These are phyloP conservation scores for Protonemura montana DNA, from an alignment of 2,888 invertebrate species.

Conservation along the genomic window DNA sequence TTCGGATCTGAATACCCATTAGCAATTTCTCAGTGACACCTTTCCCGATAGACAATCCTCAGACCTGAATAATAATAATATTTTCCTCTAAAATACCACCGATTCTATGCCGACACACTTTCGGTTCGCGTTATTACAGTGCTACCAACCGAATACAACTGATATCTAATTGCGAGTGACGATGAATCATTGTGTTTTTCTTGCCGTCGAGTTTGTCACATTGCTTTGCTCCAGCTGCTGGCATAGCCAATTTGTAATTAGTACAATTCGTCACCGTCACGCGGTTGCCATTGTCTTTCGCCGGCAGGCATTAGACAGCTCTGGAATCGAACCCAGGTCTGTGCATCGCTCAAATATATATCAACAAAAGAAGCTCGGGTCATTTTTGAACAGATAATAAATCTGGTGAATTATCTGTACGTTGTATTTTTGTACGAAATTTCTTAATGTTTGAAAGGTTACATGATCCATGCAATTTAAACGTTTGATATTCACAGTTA, in stretches of 20 bases:
- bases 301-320: not conserved
- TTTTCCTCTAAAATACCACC: not conserved
- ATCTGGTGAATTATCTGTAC: too few species aligned
- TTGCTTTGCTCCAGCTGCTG: conserved; percentile 32
- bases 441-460: too few species aligned
- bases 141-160: conserved; percentile 5
- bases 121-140: not conserved
- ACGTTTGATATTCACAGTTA: too few species aligned
- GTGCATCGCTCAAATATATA: not conserved
- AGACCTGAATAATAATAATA: not conserved
- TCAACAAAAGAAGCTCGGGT: not conserved
- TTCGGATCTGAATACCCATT: not conserved
- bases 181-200: conserved; percentile 38
- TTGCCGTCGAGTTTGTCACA: conserved; percentile 36
- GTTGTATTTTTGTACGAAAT: too few species aligned
- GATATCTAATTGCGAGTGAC: not conserved
- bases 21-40: not conserved
- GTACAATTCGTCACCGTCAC: conserved; percentile 22
- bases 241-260: conserved; percentile 30
- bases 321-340: not conserved
- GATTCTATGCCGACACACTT: not conserved
- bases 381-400: not conserved
- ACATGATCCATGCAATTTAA: too few species aligned
- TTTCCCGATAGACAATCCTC: not conserved
- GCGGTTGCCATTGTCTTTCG: conserved; percentile 9